These are phyloP conservation scores for Macropodus opercularis DNA, from an alignment of 2,797 vertebrate species.

Conservation along the genomic window DNA sequence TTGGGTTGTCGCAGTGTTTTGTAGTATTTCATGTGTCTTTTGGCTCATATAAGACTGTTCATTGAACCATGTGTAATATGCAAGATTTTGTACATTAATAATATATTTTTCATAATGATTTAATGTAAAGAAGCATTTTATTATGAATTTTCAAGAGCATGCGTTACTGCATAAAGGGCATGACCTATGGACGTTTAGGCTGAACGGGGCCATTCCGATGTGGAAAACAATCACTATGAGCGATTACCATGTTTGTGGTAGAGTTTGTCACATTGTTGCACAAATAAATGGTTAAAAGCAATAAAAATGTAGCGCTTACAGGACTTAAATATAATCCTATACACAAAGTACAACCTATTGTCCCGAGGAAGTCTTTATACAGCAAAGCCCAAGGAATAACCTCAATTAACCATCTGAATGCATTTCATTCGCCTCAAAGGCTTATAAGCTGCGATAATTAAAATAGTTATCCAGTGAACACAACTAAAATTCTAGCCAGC, in stretches of 20 bases:
- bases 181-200: conserved; percentile 59
- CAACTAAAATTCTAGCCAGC: conserved; percentile 45
- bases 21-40: conserved; percentile 72
- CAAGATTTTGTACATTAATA: conserved; percentile 85
- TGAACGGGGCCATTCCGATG: conserved; percentile 53
- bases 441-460: conserved; percentile 55
- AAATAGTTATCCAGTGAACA: conserved; percentile 44
- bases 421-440: conserved; percentile 62
- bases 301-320: conserved; percentile 13
- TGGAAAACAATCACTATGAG: conserved; percentile 78
- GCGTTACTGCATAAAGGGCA: conserved; percentile 78
- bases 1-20: conserved; percentile 74
- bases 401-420: conserved; percentile 62
- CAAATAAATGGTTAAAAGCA: conserved; percentile 77
- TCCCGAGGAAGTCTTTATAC: conserved; percentile 38
- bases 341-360: conserved; percentile 35
- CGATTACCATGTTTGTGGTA: conserved; percentile 78
- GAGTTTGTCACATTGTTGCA: conserved; percentile 80
- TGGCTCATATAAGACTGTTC: conserved; percentile 79
- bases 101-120: conserved; percentile 85
- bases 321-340: conserved; percentile 27
- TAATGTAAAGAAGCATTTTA: conserved; percentile 78
- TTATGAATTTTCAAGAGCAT: conserved; percentile 81
- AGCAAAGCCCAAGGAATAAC: conserved; percentile 53
- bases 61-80: conserved; percentile 83